Evolutionary conservation across 1,140 invertebrate genomes (phyloP), one percentile per base, ranked within the genome.

Genomic region (Drosophila biarmipes): DNA sequence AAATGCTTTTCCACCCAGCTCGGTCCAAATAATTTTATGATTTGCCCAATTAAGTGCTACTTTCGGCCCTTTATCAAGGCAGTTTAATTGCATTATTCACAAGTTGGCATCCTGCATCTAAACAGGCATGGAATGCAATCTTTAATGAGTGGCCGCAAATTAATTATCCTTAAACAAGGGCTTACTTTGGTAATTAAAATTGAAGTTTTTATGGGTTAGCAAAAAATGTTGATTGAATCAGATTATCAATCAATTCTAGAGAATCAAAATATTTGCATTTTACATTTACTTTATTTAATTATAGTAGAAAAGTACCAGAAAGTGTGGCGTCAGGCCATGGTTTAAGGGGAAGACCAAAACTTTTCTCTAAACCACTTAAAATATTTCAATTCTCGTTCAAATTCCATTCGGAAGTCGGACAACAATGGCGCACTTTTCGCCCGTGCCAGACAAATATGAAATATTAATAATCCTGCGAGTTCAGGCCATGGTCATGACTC

Each of bases 381-480:
- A 51, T 46, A 63, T 45, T 61, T 45, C 46, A 34, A 35, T 52
- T 67, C 51, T 10, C 19, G 42, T 66, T 64, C 2, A 31, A 17
- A 52, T 64, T 64, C 38, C 37, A 59, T 58, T 56, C 29, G 35
- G 43, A 45, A 63, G 11, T 34, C 63, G 19, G 14, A 61, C 42
- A 46, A 48, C 42, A 17, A 14, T n/a, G 34, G 24, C 59, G 40
- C 58, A 71, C 63, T 87, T 81, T 64, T 58, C 73, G 74, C 78
- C 75, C 80, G 82, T 87, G 75, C 63, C 78, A 87, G 84, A 89
- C 84, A 78, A 89, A 89, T 75, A 87, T 87, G 84, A 89, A 87
- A 82, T 82, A 87, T 89, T 87, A 87, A 89, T 87, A 87, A 87
- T 76, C 54, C 82, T 38, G 66, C 38, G 59, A 37, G 68, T 73